A percentile compares a stretch with the other conserved stretches of the same genome.
Evolutionary conservation across 1,140 invertebrate genomes (phyloP).

Genomic region (Hetaerina americana): DNA sequence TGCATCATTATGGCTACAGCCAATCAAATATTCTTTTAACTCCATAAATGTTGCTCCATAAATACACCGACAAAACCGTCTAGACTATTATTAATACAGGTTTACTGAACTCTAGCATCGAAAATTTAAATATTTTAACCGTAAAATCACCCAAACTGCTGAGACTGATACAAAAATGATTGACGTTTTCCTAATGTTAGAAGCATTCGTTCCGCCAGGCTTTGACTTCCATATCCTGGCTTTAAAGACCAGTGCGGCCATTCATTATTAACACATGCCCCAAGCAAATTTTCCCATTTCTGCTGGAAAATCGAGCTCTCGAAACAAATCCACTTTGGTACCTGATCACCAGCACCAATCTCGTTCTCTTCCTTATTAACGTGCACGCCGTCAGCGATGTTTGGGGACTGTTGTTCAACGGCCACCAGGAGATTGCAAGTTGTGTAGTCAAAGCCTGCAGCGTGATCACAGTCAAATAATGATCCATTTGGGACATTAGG

Average conservation of each 20-base stretch:
- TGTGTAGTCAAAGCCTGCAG: constrained; percentile 91
- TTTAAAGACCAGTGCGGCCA: neutral
- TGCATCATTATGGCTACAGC: no score
- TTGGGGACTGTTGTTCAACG: constrained; percentile 92
- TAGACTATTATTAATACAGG: no score
- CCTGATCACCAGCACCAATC: constrained; percentile 99
- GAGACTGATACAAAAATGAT: no score
- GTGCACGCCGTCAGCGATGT: constrained; percentile 95
- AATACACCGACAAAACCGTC: no score
- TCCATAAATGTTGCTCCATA: no score
- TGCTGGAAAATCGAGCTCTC: neutral
- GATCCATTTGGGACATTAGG: neutral
- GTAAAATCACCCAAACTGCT: no score
- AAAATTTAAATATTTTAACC: no score
- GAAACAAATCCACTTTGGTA: constrained; percentile 34
- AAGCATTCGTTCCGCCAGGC: neutral
- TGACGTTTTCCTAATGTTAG: neutral
- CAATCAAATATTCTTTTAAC: no score
- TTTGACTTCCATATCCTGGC: neutral
- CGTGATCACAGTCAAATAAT: constrained; percentile 2
- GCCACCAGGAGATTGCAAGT: constrained; percentile 97
- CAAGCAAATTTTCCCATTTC: neutral
- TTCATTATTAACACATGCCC: neutral
- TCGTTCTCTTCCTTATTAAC: constrained; percentile 77
- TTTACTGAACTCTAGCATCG: no score